Conservation (phyloP, 2,113 vertebrate genomes). For the Motacilla tschutschensis region DNA sequence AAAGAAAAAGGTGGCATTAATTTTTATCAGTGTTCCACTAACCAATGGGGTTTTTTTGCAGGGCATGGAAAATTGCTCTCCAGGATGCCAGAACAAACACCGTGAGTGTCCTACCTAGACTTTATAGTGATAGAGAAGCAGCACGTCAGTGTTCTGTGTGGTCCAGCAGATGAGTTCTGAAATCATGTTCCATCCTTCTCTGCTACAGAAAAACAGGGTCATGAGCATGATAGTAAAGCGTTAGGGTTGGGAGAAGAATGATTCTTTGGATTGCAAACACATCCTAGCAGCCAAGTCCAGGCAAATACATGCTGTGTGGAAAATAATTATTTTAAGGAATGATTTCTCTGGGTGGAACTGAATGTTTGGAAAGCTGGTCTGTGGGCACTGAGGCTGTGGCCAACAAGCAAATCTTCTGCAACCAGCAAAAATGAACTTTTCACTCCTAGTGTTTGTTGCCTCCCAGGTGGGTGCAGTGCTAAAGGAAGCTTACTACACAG, state of each 20-base stretch:
- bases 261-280: not conserved
- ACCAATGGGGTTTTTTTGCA: not conserved
- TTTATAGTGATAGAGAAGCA: not conserved
- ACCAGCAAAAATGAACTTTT: not conserved
- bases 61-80: constrained; percentile 81
- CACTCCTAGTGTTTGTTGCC: not conserved
- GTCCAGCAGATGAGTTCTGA: not conserved
- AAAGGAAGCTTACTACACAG: not conserved
- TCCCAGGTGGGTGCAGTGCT: not conserved
- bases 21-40: not conserved
- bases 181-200: not conserved
- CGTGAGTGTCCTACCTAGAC: constrained; percentile 57
- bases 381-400: not conserved
- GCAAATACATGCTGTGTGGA: not conserved
- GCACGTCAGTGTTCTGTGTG: not conserved
- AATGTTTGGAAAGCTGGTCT: not conserved
- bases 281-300: not conserved
- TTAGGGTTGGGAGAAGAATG: not conserved
- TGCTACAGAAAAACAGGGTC: not conserved
- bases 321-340: not conserved
- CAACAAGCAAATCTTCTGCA: not conserved
- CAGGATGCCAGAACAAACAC: constrained; percentile 77
- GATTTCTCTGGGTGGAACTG: not conserved
- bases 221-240: not conserved
- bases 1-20: not conserved